phyloP scores from a whole-genome alignment of 2,888 invertebrate genomes.

The Lasius fuliginosus region DNA sequence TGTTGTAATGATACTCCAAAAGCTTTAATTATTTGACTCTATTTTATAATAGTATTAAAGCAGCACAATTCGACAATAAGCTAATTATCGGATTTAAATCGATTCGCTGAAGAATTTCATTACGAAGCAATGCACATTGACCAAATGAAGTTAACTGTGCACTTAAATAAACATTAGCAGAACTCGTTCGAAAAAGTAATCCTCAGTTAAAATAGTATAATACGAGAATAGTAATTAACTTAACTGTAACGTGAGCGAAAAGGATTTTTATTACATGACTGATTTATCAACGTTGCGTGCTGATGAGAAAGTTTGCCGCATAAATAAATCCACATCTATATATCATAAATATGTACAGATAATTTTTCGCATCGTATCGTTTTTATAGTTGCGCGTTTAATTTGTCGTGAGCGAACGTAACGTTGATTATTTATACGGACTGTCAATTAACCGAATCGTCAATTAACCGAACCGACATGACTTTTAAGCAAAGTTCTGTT shows the following conservation, averaged over 20 bases:
- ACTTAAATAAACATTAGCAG: slow-evolving; percentile 19
- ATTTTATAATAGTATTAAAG: neutral
- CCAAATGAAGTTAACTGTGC: neutral
- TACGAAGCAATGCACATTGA: neutral
- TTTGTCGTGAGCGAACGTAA: neutral
- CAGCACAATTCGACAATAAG: neutral
- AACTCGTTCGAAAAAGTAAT: neutral
- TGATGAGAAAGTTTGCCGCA: neutral
- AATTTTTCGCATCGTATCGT: neutral
- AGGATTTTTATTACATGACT: slow-evolving; percentile 12
- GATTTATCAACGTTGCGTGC: slow-evolving; percentile 25
- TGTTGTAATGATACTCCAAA: neutral
- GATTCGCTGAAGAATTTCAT: slow-evolving; percentile 1
- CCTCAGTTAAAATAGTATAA: neutral
- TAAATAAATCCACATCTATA: neutral
- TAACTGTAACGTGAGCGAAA: neutral
- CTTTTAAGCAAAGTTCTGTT: neutral
- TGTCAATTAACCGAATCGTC: neutral
- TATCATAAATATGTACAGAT: neutral
- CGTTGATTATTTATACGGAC: neutral
- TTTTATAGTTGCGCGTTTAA: neutral
- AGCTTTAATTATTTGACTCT: neutral
- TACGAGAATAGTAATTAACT: slow-evolving; percentile 18
- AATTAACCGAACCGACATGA: neutral
- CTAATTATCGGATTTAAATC: slow-evolving; percentile 16